Evolutionary conservation across 2,113 vertebrate genomes (phyloP), one percentile per base, ranked within the genome.

Genomic region (rat (Rattus norvegicus)): DNA sequence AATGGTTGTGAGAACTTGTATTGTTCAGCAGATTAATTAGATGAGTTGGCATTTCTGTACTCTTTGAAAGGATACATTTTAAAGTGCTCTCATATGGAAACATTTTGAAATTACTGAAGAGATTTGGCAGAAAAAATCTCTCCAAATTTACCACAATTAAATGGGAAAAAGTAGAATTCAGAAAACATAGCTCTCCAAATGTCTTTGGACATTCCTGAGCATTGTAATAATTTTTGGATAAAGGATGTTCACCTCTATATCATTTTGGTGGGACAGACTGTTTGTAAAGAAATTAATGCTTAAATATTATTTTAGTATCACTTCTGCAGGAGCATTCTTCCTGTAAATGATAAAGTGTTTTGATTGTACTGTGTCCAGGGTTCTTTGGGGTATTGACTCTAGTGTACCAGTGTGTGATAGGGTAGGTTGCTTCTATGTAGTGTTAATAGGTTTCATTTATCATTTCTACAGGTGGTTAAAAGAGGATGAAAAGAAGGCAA

Each of bases 371-470:
- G 24, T 70, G 11, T 49, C 79, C 73, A 49, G 56, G 39, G 10
- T 65, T 85, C 65, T 56, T 1, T 16, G 3, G 59, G 56, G 19
- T 79, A 3, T 39, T 56, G 56, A 43, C 19, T 56, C 22, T n/a
- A 7, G 4, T 56, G 61, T 24, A 63, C 20, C 7, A 88, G 22
- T 24, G 47, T 14, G 36, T 28, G 65, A 93, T 10, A 81, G 20
- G 61, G 9, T 49, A 1, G 0, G 24, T 77, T 43, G 47, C 80
- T 90, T 33, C 54, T 52, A 30, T 79, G 61, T 39, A 59, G n/a
- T 92, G 52, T 85, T 77, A 92, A 90, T 80, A 56, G 43, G 93
- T 67, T 30, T 2, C 69, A 92, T 81, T 95, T 80, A 79, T 93
- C 70, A 95, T 88, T 88, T 92, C n/a, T 43, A 79, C 54, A 84